Conservation (phyloP, 2,888 invertebrate species). For the Epiblema foenella region DNA sequence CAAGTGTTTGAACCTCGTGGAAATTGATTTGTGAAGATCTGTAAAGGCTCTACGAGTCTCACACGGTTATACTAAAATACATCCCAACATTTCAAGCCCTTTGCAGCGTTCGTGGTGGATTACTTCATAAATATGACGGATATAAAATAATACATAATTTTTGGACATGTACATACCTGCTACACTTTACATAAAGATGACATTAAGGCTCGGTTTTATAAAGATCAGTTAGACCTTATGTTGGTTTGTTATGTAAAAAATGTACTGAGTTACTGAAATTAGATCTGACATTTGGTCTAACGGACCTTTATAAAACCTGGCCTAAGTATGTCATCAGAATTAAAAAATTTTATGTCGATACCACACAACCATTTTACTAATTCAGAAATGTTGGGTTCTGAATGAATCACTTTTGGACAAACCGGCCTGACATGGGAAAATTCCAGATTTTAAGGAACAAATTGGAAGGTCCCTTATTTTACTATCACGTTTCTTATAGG, state of each 20-base stretch:
- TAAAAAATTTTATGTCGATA: constrained; percentile 7
- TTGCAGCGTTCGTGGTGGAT: not conserved
- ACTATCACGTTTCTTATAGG: not conserved
- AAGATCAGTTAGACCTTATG: too few relatives aligned
- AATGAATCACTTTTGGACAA: constrained; percentile 2
- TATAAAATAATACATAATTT: not conserved
- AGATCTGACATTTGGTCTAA: too few relatives aligned
- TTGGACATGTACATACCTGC: too few relatives aligned
- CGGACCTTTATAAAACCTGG: too few relatives aligned
- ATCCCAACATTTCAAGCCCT: not conserved
- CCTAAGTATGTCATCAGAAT: too few relatives aligned
- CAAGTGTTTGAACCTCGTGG: constrained; percentile 3
- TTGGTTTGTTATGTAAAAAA: too few relatives aligned
- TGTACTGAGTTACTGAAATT: too few relatives aligned
- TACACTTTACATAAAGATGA: not conserved
- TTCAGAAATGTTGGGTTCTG: constrained; percentile 6
- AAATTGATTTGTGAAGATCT: constrained; percentile 1
- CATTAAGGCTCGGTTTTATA: too few relatives aligned
- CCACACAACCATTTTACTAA: constrained; percentile 24
- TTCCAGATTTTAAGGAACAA: not conserved
- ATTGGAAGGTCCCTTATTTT: not conserved
- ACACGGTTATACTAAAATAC: not conserved
- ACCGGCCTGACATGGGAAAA: constrained; percentile 1
- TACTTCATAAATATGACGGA: not conserved
- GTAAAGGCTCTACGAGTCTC: not conserved